phyloP scores from a whole-genome alignment of 2,113 vertebrate species.

The Tyrannus savana region DNA sequence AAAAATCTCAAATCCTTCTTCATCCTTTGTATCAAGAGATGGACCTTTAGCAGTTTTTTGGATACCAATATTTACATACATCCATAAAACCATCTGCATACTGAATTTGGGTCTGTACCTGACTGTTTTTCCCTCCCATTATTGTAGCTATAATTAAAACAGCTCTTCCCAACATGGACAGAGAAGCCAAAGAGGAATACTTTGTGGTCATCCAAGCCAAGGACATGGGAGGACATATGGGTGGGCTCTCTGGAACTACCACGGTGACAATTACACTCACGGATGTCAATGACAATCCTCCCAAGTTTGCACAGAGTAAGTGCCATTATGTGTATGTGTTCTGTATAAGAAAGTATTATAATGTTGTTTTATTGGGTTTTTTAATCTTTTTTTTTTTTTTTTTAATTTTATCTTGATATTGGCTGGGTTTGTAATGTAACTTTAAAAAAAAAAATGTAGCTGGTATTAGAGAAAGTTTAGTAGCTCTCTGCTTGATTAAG shows the following conservation, averaged over 20 bases:
- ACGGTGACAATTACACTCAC: slow-evolving; percentile 93
- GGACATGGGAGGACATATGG: slow-evolving; percentile 99
- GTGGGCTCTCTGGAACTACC: slow-evolving; percentile 94
- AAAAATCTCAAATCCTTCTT: not conserved
- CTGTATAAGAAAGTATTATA: not conserved
- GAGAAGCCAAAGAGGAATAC: slow-evolving; percentile 97
- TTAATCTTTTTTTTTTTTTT: not conserved
- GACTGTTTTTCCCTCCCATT: slow-evolving; percentile 1
- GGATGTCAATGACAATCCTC: slow-evolving; percentile 97
- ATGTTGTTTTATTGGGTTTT: not conserved
- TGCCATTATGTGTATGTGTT: not conserved
- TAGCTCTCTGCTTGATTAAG: not conserved
- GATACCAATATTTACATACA: not conserved
- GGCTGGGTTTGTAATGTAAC: not conserved
- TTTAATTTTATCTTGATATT: not conserved
- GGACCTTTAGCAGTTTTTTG: not conserved
- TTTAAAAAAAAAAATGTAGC: not conserved
- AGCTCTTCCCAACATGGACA: slow-evolving; percentile 96
- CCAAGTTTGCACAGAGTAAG: slow-evolving; percentile 98
- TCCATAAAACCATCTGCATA: not conserved
- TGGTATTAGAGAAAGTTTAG: not conserved
- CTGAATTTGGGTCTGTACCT: not conserved
- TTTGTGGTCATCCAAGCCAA: slow-evolving; percentile 98
- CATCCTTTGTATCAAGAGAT: not conserved
- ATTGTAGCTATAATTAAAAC: slow-evolving; percentile 93